Evolutionary conservation across 2,113 vertebrate genomes (phyloP).

Genomic region (Proterorhinus semilunaris): DNA sequence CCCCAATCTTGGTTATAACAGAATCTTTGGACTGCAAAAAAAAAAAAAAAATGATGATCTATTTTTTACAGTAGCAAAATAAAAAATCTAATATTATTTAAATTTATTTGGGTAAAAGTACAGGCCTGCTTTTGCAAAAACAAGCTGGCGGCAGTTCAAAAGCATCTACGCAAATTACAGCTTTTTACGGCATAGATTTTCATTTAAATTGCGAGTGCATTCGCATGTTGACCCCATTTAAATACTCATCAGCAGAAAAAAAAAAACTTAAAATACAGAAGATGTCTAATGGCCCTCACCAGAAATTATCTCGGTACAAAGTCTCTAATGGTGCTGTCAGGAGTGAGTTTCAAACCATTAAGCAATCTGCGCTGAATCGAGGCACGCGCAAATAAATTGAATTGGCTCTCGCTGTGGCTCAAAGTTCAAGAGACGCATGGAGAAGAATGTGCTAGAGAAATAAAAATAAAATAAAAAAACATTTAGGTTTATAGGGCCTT

Average conservation of each 20-base stretch:
- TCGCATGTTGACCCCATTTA: slow-evolving; percentile 51
- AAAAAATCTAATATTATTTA: no score
- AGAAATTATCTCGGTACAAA: slow-evolving; percentile 65
- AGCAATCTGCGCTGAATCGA: slow-evolving; percentile 69
- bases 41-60: no score
- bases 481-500: slow-evolving; percentile 34
- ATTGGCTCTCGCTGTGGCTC: slow-evolving; percentile 53
- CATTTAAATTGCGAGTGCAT: slow-evolving; percentile 11
- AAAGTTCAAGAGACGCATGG: slow-evolving; percentile 53
- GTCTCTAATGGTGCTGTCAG: slow-evolving; percentile 67
- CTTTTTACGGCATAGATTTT: slow-evolving; percentile 12
- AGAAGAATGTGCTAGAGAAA: slow-evolving; percentile 26
- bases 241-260: slow-evolving; percentile 44
- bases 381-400: slow-evolving; percentile 64
- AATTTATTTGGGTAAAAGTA: not conserved
- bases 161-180: no score
- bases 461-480: slow-evolving; percentile 3
- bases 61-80: no score
- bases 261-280: slow-evolving; percentile 60
- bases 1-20: no score
- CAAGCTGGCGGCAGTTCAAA: not conserved
- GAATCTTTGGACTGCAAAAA: no score
- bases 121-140: not conserved
- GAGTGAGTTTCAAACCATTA: slow-evolving; percentile 70
- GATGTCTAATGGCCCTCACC: slow-evolving; percentile 61